Conservation (phyloP, 2,113 vertebrate species). For the Leptobrachium leishanense region DNA sequence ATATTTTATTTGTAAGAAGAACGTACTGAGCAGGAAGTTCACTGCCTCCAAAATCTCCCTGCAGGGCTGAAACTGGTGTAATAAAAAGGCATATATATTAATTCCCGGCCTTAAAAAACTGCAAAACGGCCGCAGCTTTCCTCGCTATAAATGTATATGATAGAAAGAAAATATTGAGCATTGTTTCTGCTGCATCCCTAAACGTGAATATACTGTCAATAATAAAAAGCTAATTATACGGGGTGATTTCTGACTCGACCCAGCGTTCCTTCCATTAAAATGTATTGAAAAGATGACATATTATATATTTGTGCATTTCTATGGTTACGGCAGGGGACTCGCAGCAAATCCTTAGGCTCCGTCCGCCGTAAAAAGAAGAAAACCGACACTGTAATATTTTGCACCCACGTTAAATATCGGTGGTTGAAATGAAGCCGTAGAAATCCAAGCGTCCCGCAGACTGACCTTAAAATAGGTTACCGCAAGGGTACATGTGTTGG, state of each 20-base stretch:
- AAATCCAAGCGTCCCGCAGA: constrained; percentile 35
- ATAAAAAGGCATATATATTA: no score
- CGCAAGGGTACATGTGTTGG: constrained; percentile 33
- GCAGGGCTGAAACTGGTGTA: no score
- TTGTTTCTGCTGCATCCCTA: no score
- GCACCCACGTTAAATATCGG: constrained; percentile 34
- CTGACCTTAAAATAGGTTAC: constrained; percentile 8
- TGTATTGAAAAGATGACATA: constrained; percentile 4
- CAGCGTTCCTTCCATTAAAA: constrained; percentile 2
- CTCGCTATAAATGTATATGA: no score
- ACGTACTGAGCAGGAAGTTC: no score
- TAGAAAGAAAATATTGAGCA: no score
- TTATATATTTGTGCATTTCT: constrained; percentile 32
- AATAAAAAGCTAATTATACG: not conserved
- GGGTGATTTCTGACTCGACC: not conserved
- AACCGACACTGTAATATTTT: constrained; percentile 21
- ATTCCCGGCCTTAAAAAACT: no score
- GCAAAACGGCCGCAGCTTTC: no score
- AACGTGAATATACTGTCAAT: no score
- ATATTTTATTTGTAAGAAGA: no score
- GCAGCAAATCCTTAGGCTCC: constrained; percentile 33
- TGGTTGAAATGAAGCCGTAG: constrained; percentile 35
- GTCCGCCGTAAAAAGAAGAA: constrained; percentile 27
- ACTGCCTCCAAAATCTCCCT: no score
- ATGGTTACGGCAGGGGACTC: constrained; percentile 35